These are phyloP conservation scores for Gymnothorax javanicus DNA, from an alignment of 2,797 vertebrate genomes.

Conservation along the genomic window DNA sequence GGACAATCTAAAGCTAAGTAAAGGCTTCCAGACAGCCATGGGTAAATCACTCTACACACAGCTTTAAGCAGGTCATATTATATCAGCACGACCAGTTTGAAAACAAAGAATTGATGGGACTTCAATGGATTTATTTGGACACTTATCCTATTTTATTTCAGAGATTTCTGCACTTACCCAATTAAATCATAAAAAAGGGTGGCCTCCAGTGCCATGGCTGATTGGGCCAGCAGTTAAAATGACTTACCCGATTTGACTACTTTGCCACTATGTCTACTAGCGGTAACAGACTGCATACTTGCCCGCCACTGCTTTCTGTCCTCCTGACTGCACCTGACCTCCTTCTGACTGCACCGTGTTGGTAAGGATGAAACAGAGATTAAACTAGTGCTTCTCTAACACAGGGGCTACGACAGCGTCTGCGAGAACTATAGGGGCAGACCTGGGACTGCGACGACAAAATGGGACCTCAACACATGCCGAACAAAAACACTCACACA, in stretches of 20 bases:
- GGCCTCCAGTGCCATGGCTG: background rate
- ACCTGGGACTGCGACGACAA: constrained; percentile 12
- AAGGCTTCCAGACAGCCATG: background rate
- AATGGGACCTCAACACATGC: constrained; percentile 17
- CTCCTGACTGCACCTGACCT: background rate
- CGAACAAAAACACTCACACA: constrained; percentile 20
- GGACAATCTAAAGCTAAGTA: constrained; percentile 18
- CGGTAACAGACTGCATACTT: constrained; percentile 40
- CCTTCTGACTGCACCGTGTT: constrained; percentile 27
- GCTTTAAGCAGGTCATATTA: background rate
- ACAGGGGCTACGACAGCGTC: constrained; percentile 27
- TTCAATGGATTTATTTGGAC: constrained; percentile 9
- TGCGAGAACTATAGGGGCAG: constrained; percentile 6
- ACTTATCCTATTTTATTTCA: background rate
- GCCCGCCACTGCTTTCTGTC: constrained; percentile 40
- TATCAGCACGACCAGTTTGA: background rate
- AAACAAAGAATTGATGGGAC: constrained; percentile 10
- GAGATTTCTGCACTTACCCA: background rate
- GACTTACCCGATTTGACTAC: constrained; percentile 33
- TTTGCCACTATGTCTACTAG: constrained; percentile 31
- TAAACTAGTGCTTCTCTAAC: constrained; percentile 25
- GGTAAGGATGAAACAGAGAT: constrained; percentile 32
- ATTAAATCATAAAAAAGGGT: background rate
- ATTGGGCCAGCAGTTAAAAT: constrained; percentile 14
- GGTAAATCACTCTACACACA: constrained; percentile 8